Percentiles rank a stretch among this genome's conserved stretches.
Evolutionary conservation across 2,888 invertebrate species (phyloP).

Genomic region (Ecliptopera silaceata): DNA sequence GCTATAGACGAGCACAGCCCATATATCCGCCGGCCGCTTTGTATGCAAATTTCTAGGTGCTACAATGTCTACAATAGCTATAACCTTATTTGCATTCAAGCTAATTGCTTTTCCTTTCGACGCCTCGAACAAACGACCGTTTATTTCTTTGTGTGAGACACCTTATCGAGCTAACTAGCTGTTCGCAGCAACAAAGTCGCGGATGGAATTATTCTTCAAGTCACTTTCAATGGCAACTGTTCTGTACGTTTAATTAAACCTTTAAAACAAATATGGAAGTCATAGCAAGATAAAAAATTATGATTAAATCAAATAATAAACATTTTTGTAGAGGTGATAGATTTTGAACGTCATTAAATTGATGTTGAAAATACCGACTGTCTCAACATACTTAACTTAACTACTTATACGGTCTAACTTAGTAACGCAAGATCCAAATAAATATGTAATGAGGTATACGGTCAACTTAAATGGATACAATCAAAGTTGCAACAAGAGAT

Average conservation of each 20-base stretch:
- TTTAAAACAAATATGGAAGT: too few relatives aligned
- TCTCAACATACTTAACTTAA: too few relatives aligned
- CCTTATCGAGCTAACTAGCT: conserved; percentile 55
- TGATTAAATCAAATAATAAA: too few relatives aligned
- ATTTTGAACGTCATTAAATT: too few relatives aligned
- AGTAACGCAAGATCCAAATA: conserved; percentile 23
- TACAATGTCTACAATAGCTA: conserved; percentile 36
- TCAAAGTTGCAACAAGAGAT: conserved; percentile 62
- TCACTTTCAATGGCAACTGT: background rate
- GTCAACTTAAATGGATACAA: conserved; percentile 60
- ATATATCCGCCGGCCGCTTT: conserved; percentile 61
- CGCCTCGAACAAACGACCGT: conserved; percentile 58
- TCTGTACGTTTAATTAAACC: too few relatives aligned
- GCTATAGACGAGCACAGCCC: conserved; percentile 50
- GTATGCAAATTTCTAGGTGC: conserved; percentile 64
- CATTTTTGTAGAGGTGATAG: too few relatives aligned
- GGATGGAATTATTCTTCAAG: conserved; percentile 10
- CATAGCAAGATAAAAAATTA: too few relatives aligned
- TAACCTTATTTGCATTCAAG: conserved; percentile 73
- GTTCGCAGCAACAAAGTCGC: conserved; percentile 14
- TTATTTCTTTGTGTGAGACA: conserved; percentile 60
- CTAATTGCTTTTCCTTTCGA: conserved; percentile 78
- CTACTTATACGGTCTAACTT: conserved; percentile 2
- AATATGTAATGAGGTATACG: conserved; percentile 51
- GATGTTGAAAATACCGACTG: too few relatives aligned